A percentile compares a stretch with the other conserved stretches of the same genome.
Evolutionary conservation across 2,113 vertebrate genomes (phyloP).

Genomic region (Cairina moschata): DNA sequence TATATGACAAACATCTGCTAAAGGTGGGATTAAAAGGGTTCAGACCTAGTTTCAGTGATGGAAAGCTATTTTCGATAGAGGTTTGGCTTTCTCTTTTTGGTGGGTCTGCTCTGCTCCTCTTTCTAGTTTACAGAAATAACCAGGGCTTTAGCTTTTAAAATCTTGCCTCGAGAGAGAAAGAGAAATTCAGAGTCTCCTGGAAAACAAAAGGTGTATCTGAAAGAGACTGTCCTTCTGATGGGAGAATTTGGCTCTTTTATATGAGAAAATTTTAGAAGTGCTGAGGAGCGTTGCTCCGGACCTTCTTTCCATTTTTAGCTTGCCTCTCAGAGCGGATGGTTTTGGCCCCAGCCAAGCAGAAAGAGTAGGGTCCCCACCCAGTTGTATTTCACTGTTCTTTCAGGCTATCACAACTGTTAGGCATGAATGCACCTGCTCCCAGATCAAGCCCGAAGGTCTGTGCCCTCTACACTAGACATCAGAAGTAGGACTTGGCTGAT

Average conservation of each 20-base stretch:
- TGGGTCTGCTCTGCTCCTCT: background rate
- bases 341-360: background rate
- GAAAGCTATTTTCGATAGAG: background rate
- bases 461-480: background rate
- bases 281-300: background rate
- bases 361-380: background rate
- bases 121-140: background rate
- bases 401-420: background rate
- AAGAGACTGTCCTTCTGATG: background rate
- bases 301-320: background rate
- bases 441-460: background rate
- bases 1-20: background rate
- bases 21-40: background rate
- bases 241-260: background rate
- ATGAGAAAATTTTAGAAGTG: background rate
- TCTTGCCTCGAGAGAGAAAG: background rate
- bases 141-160: background rate
- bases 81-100: background rate
- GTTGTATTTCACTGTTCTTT: background rate
- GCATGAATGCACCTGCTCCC: accelerated
- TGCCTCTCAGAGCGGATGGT: background rate
- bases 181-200: background rate
- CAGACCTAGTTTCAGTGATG: background rate
- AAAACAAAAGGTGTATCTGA: background rate
- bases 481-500: background rate